Conservation (phyloP, 2,113 vertebrate genomes). For the Grammomys surdaster region DNA sequence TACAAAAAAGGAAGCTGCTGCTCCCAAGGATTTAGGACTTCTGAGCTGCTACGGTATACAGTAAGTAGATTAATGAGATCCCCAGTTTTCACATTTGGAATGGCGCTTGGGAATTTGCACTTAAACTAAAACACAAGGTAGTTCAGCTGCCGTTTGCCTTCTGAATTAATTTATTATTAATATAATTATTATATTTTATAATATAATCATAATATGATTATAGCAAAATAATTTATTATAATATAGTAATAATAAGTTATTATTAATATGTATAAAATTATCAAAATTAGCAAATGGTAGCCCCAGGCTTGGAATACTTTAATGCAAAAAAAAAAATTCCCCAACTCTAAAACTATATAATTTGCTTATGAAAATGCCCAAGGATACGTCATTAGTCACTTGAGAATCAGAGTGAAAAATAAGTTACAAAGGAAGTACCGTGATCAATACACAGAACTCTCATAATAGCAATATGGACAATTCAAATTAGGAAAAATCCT, state of each 20-base stretch:
- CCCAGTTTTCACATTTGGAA: conserved; percentile 6
- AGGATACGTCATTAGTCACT: background rate
- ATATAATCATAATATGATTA: too few species aligned
- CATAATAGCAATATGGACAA: background rate
- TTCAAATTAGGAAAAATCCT: conserved; percentile 28
- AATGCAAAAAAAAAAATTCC: conserved; percentile 12
- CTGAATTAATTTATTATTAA: background rate
- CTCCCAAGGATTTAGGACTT: background rate
- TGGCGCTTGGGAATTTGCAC: background rate
- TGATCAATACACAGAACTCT: background rate
- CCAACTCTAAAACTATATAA: conserved; percentile 12
- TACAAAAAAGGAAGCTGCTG: too few species aligned
- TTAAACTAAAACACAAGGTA: background rate
- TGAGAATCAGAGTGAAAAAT: conserved; percentile 29
- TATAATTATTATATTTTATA: too few species aligned
- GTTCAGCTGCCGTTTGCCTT: background rate
- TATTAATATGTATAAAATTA: too few species aligned
- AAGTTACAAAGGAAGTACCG: background rate
- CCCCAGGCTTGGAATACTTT: background rate
- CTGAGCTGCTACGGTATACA: background rate
- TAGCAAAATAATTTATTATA: too few species aligned
- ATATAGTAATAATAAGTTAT: too few species aligned
- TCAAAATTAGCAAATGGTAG: background rate
- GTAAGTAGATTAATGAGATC: background rate
- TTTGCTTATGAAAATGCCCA: background rate